phyloP scores from a whole-genome alignment of 2,113 vertebrate species.

The Apus apus region DNA sequence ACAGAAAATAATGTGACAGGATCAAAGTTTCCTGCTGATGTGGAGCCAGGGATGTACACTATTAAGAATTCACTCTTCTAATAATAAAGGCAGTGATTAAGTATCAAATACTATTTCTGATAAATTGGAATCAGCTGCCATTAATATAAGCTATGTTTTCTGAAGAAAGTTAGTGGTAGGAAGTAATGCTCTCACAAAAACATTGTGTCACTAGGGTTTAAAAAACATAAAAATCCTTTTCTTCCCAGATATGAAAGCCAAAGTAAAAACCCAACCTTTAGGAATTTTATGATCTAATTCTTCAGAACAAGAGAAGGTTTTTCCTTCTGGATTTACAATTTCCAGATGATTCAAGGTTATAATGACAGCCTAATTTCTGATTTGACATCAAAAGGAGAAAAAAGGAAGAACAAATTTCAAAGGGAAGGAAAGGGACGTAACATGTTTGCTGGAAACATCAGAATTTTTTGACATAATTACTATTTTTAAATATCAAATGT shows the following conservation, averaged over 20 bases:
- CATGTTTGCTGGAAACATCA: not conserved
- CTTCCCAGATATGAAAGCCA: not conserved
- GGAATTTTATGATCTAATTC: not conserved
- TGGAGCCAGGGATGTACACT: not conserved
- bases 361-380: not conserved
- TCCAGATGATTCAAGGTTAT: constrained; percentile 25
- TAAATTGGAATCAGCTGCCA: not conserved
- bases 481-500: not conserved
- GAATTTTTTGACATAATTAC: not conserved
- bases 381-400: not conserved
- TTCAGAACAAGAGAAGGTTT: not conserved
- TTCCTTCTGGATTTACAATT: constrained; percentile 19
- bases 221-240: not conserved
- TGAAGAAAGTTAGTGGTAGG: not conserved
- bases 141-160: not conserved
- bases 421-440: not conserved
- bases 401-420: not conserved
- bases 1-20: not conserved
- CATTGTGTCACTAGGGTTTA: not conserved
- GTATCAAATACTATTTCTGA: not conserved
- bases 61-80: not conserved
- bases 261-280: constrained; percentile 25
- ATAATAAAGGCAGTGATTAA: not conserved
- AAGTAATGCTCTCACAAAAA: not conserved
- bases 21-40: not conserved